Conservation (phyloP, 2,113 vertebrate genomes). For the Ceyx cyanopectus region DNA sequence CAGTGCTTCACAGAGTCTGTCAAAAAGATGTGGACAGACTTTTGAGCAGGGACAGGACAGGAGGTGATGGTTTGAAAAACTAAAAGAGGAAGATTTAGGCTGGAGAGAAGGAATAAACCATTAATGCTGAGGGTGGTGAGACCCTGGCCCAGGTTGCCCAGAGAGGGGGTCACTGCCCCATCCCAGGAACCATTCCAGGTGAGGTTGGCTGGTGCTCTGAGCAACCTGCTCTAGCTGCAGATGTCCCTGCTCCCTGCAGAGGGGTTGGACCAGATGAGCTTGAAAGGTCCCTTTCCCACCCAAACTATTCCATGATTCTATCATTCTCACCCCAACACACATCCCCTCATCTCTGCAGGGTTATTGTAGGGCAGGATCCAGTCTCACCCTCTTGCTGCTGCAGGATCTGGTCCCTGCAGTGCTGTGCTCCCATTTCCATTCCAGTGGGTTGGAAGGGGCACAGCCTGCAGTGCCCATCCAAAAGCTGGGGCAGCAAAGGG, state of each 20-base stretch:
- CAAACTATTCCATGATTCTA: neutral
- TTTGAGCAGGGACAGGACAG: neutral
- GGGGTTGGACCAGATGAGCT: neutral
- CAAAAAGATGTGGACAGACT: neutral
- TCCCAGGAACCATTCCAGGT: neutral
- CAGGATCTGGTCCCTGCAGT: rapidly evolving
- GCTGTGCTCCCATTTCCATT: rapidly evolving
- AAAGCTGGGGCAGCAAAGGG: neutral
- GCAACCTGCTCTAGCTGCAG: neutral
- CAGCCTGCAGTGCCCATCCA: neutral
- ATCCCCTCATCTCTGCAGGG: neutral
- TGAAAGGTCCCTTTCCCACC: neutral
- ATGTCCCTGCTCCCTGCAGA: neutral
- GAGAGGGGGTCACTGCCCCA: neutral
- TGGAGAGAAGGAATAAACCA: neutral
- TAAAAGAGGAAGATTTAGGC: neutral
- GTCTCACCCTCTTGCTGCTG: neutral
- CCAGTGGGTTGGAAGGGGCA: neutral
- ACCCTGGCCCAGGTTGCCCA: neutral
- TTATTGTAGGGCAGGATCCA: neutral
- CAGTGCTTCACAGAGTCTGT: neutral
- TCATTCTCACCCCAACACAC: neutral
- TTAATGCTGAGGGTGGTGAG: neutral
- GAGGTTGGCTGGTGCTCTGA: too few relatives aligned
- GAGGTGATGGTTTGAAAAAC: neutral